Evolutionary conservation across 2,888 invertebrate species (phyloP).

Genomic region (Hedya salicella): DNA sequence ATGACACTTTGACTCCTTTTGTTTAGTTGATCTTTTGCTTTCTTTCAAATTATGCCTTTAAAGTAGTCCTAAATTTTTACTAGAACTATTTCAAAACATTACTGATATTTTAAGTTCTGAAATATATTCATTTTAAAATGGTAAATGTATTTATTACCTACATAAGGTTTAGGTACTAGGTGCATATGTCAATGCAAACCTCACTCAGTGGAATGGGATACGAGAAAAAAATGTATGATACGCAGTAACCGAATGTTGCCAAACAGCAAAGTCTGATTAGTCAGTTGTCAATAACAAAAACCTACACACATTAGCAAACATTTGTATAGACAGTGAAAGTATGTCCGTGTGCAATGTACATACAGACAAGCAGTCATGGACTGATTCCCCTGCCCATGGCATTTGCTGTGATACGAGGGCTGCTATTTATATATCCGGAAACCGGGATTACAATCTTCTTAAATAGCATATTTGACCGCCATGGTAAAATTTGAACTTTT

Average conservation of each 20-base stretch:
- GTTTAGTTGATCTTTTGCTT: conserved; percentile 13
- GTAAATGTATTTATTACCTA: too few species aligned
- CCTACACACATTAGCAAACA: conserved; percentile 44
- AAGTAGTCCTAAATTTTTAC: conserved; percentile 20
- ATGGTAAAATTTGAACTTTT: too few species aligned
- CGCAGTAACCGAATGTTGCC: not conserved
- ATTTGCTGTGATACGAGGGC: conserved; percentile 57
- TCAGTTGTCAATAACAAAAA: conserved; percentile 29
- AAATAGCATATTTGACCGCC: too few species aligned
- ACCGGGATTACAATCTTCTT: too few species aligned
- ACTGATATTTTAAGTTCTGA: not conserved
- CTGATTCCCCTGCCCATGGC: conserved; percentile 55
- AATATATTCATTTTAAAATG: too few species aligned
- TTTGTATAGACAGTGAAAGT: conserved; percentile 58
- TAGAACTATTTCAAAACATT: not conserved
- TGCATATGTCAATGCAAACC: not conserved
- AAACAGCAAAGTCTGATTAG: not conserved
- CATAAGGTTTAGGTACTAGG: not conserved
- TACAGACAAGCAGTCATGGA: conserved; percentile 55
- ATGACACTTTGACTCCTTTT: conserved; percentile 35
- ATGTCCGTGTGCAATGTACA: conserved; percentile 46
- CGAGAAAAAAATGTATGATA: not conserved
- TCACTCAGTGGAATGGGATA: not conserved
- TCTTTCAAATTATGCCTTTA: conserved; percentile 13
- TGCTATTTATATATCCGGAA: too few species aligned